Evolutionary conservation across 2,113 vertebrate species (phyloP), one percentile per base, ranked within the genome.

Genomic region (Colossoma macropomum): DNA sequence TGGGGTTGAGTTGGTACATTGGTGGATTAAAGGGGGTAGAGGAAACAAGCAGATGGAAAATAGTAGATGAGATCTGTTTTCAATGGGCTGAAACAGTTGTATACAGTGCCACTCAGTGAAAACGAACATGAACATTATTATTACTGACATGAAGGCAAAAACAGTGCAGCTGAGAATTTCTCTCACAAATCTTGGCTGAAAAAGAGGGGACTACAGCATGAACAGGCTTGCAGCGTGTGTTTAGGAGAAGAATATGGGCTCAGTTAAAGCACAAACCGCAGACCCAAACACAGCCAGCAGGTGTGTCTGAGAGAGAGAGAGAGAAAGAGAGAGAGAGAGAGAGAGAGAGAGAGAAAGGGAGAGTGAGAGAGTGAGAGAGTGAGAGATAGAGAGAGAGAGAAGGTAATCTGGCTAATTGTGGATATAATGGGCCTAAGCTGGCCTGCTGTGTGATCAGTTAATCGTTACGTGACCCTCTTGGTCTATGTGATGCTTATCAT

Each of bases 221-320:
- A 48, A n/a, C 3, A 75, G 63, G 25, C 82, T 56, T 71, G 69
- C 32, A 15, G 25, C 50, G 60, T 63, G 19, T 63, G 41, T 56
- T 19, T 32, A 23, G 21, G 34, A 28, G 41, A 79, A 59, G 38
- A 71, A 59, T 81, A 34, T 17, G 38, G 27, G 4, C 25, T 32
- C 27, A 77, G 62, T 77, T 27, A 70, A 75, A 52, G 69, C 65
- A 27, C 28, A 75, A 65, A 79, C 23, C 34, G 8, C 70, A 70
- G 62, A 76, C 34, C 10, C 48, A 41, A 41, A 71, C 52, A 25
- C n/a, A 68, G n/a, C 2, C 3, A 19, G n/a, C 52, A 60, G 7
- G 34, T 80, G 50, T 28, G 52, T 28, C 4, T 15, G 13, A 54
- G 52, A 81, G 28, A n/a, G 59, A 27, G 62, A 16, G 27, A 77